Percentiles rank a stretch among this genome's conserved stretches.
Evolutionary conservation across 2,888 invertebrate species (phyloP).

Genomic region (Balanococcus diminutus): DNA sequence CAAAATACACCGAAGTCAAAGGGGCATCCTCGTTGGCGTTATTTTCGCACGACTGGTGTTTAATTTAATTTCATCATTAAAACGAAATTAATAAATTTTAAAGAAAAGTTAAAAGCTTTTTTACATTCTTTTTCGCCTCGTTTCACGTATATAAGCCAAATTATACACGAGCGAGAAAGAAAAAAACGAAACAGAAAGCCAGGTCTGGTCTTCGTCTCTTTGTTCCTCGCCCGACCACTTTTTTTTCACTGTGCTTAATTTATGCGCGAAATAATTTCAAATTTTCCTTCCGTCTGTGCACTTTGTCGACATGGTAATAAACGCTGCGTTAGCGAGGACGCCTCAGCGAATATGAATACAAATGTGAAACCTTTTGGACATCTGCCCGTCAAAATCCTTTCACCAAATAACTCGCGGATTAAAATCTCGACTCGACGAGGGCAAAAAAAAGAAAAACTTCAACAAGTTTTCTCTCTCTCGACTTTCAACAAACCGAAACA

Average conservation of each 20-base stretch:
- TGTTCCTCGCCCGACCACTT: not conserved
- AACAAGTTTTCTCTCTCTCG: constrained; percentile 30
- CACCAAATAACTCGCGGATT: constrained; percentile 17
- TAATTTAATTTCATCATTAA: constrained; percentile 18
- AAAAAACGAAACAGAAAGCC: too few species aligned
- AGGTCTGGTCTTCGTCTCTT: not conserved
- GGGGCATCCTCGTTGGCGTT: not conserved
- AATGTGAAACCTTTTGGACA: constrained; percentile 23
- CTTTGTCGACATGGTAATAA: not conserved
- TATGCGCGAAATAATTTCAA: constrained; percentile 30
- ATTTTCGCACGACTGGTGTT: not conserved
- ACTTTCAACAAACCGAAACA: constrained; percentile 17
- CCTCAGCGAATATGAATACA: constrained; percentile 8
- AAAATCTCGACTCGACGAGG: constrained; percentile 22
- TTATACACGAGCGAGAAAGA: not conserved
- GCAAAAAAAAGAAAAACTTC: not conserved
- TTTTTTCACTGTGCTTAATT: not conserved
- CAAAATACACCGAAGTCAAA: not conserved
- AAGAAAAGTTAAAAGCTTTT: constrained; percentile 31
- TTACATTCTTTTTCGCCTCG: not conserved
- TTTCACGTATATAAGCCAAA: not conserved
- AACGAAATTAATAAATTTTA: constrained; percentile 21
- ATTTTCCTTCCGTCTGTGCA: not conserved
- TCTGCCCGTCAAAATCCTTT: constrained; percentile 32
- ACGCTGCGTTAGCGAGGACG: not conserved